Evolutionary conservation across 2,113 vertebrate genomes (phyloP), one percentile per base, ranked within the genome.

Genomic region (Hiodon tergisus): DNA sequence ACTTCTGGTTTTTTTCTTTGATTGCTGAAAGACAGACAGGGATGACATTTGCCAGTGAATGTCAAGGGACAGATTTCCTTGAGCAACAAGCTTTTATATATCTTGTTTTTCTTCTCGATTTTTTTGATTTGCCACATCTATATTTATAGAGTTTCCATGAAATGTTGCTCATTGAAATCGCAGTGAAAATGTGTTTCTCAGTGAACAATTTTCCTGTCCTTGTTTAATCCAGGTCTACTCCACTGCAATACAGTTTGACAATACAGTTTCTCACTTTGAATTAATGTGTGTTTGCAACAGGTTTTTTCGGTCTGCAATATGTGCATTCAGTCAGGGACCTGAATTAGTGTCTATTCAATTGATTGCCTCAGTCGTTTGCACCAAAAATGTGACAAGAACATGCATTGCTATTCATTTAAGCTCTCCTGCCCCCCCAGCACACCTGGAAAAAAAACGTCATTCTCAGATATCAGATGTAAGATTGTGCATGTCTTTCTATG

Each of bases 141-240:
- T 76, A 74, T 71, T 77, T 78, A 78, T 76, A 74, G 74, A 75
- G 80, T 31, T 31, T 31, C 31, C 31, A 31, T 31, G 31, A 31
- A 31, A 31, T 2, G 31, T 31, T 31, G 31, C 31, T 31, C 31
- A 31, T 31, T 31, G 31, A 31, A 31, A 31, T 31, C 31, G 31
- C 31, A 31, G 31, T 31, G 31, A 78, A 76, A 74, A 78, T 81
- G 78, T 81, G 78, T 78, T 76, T 81, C 74, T 81, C 74, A 81
- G 76, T 52, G 72, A 74, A 78, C 78, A 63, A 72, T 75, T 81
- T 81, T 71, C 65, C 51, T 6, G 80, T 77, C 68, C 1, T 77
- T 17, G 31, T 76, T 74, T 75, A 54, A 75, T 71, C 74, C 80
- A 78, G 76, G 31, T 78, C 76, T 78, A 71, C 77, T 75, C 77